Evolutionary conservation across 1,140 invertebrate species (phyloP), one percentile per base, ranked within the genome.

Genomic region (Drosophila kikkawai): DNA sequence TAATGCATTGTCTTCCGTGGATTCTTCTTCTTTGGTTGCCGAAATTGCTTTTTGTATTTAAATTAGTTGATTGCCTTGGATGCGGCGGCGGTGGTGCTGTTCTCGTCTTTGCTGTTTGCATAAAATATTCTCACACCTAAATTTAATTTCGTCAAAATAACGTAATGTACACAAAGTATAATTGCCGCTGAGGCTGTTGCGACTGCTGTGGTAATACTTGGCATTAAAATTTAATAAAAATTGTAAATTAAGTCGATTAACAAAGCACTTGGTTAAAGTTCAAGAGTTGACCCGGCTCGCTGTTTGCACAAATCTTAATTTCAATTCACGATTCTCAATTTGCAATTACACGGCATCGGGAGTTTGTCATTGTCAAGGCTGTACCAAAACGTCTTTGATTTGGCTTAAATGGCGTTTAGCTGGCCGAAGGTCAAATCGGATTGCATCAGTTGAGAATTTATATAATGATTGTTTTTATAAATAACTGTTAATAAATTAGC

Each of bases 51-150:
- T 79, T 77, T 85, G 85, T 87, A 87, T 87, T 87, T 88, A 87
- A 87, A 87, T 87, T 78, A 88, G 84, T 67, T 61, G 83, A 80
- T 88, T 83, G 80, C 83, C 83, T 84, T 87, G 83, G 29, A n/a
- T n/a, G 48, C 26, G 7, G 80, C 45, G 64, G 45, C 36, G 17
- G 82, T n/a, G 17, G 82, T n/a, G 67, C 34, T 26, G 57, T 87
- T 80, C 63, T 83, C 68, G 39, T 57, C 75, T 66, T 37, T 42
- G 50, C 60, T 50, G 68, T 71, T 73, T 78, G 58, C 59, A 58
- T 68, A 53, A 79, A 79, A 79, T 64, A 79, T 79, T 87, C 83
- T 87, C 83, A 88, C 83, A 80, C 58, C 77, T 67, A 87, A 84
- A 84, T 80, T 88, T 67, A 51, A 88, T 80, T 87, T 88, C 80